Evolutionary conservation across 1,140 invertebrate species (phyloP).

Genomic region (Cotesia glomerata): DNA sequence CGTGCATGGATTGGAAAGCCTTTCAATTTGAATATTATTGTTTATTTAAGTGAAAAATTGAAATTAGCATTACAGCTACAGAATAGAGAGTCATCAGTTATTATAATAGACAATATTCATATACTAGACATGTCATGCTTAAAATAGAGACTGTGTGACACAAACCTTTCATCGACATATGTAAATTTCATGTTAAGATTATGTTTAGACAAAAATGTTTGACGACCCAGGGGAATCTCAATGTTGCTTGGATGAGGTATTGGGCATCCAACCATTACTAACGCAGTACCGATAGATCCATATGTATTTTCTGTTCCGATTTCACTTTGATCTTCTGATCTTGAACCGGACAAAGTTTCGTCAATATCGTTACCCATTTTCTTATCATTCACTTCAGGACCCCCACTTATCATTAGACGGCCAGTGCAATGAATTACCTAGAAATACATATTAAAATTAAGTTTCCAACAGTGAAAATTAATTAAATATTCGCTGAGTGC

Average conservation of each 20-base stretch:
- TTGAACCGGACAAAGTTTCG: constrained; percentile 19
- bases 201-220: constrained; percentile 91
- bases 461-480: too few species aligned
- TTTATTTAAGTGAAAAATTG: too few species aligned
- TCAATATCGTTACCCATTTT: constrained; percentile 21
- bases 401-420: constrained; percentile 69
- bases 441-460: constrained; percentile 17
- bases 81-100: background rate
- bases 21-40: too few species aligned
- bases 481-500: too few species aligned
- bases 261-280: constrained; percentile 83
- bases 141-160: constrained; percentile 32
- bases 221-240: constrained; percentile 84
- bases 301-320: constrained; percentile 38
- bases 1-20: too few species aligned
- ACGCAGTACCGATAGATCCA: constrained; percentile 59
- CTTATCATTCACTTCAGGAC: constrained; percentile 24
- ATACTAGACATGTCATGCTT: background rate
- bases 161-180: constrained; percentile 92
- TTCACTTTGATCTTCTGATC: constrained; percentile 30
- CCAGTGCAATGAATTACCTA: constrained; percentile 90
- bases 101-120: background rate
- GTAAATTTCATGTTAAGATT: constrained; percentile 93
- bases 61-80: too few species aligned
- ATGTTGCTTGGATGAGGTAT: constrained; percentile 94